phyloP scores from a whole-genome alignment of 2,113 vertebrate species.

The Ctenomys sociabilis region DNA sequence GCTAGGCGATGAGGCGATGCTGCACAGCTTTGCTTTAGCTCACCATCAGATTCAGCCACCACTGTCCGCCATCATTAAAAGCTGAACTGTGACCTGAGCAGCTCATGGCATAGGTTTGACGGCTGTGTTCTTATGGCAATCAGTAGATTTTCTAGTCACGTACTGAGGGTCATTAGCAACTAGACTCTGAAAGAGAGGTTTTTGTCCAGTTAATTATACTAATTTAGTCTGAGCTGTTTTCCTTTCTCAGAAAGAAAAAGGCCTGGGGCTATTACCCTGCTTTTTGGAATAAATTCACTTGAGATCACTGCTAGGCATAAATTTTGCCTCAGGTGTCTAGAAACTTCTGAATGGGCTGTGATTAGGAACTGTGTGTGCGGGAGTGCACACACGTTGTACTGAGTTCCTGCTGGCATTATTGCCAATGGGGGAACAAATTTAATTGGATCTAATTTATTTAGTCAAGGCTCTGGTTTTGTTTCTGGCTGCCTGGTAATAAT shows the following conservation, averaged over 20 bases:
- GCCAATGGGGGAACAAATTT: not conserved
- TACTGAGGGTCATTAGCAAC: not conserved
- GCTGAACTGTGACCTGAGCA: not conserved
- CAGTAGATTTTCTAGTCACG: not conserved
- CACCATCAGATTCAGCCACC: not conserved
- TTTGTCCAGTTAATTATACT: conserved; percentile 30
- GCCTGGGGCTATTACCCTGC: not conserved
- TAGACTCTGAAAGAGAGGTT: conserved; percentile 35
- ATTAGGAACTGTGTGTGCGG: not conserved
- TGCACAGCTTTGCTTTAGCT: not conserved
- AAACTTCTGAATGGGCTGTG: not conserved
- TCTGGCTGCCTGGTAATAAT: not conserved
- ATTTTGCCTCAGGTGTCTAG: conserved; percentile 17
- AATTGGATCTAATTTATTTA: conserved; percentile 27
- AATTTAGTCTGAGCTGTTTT: conserved; percentile 11
- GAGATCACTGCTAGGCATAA: not conserved
- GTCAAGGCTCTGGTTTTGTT: not conserved
- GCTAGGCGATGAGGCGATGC: not conserved
- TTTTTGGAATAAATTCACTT: conserved; percentile 34
- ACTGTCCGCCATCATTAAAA: not conserved
- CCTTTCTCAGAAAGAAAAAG: conserved; percentile 19
- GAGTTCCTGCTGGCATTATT: not conserved
- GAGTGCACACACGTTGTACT: not conserved
- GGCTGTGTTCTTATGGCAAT: not conserved
- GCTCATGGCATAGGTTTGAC: not conserved